Conservation (phyloP, 2,888 invertebrate genomes). For the Agrotis clavis region DNA sequence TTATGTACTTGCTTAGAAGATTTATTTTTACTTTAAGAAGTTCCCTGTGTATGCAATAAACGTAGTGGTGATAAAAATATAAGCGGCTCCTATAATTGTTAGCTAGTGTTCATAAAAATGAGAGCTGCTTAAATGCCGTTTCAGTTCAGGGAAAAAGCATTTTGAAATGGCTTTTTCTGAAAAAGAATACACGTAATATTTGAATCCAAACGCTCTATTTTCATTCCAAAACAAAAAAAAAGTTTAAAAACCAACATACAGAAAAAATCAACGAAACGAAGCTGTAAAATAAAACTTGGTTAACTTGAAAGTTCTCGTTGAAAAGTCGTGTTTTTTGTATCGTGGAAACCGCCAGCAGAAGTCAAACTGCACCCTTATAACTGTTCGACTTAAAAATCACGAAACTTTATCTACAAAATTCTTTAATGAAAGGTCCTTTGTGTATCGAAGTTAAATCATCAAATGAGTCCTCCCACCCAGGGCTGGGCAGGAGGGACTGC, state of each 20-base stretch:
- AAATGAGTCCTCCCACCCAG: no score
- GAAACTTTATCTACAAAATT: constrained; percentile 30
- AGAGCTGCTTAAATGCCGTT: not conserved
- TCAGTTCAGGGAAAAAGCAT: not conserved
- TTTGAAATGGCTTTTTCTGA: not conserved
- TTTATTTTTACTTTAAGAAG: not conserved
- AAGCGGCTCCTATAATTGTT: not conserved
- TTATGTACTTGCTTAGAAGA: not conserved
- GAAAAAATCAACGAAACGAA: constrained; percentile 13
- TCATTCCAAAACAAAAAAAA: not conserved
- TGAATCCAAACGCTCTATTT: not conserved
- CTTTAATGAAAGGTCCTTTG: not conserved
- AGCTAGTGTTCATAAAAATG: no score
- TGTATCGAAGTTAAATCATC: no score
- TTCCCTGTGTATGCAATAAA: not conserved
- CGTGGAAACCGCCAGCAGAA: constrained; percentile 4
- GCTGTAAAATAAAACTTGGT: constrained; percentile 16
- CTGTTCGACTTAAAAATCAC: constrained; percentile 17
- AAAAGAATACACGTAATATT: constrained; percentile 15
- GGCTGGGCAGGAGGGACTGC: no score
- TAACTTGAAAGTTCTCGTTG: constrained; percentile 20
- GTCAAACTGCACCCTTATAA: constrained; percentile 39
- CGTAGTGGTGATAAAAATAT: not conserved
- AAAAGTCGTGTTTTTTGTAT: constrained; percentile 30
- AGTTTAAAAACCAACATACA: not conserved